Evolutionary conservation across 2,113 vertebrate species (phyloP).

Genomic region (Naja naja): DNA sequence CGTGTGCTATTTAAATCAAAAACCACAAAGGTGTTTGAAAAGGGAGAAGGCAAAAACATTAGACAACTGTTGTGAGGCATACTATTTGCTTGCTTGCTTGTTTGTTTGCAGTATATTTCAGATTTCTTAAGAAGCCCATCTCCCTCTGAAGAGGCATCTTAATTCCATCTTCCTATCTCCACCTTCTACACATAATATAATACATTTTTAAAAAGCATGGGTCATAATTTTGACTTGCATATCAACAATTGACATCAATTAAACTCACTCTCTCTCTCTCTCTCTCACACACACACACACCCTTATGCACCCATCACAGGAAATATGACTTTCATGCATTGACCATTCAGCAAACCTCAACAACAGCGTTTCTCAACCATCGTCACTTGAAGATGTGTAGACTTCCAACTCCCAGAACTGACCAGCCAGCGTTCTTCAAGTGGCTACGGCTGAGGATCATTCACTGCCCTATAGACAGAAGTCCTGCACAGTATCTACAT

Average conservation of each 20-base stretch:
- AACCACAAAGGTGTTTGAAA: not conserved
- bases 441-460: too few relatives aligned
- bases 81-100: not conserved
- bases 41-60: not conserved
- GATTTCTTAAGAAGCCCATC: too few relatives aligned
- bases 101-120: not conserved
- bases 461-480: too few relatives aligned
- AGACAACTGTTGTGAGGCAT: not conserved
- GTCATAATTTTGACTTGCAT: not conserved
- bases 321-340: not conserved
- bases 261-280: not conserved
- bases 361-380: not conserved
- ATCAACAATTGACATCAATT: not conserved
- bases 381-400: not conserved
- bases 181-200: not conserved
- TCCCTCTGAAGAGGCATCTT: not conserved
- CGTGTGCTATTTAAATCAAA: not conserved
- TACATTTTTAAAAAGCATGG: not conserved
- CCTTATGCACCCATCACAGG: not conserved
- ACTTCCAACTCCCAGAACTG: not conserved
- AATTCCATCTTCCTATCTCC: not conserved
- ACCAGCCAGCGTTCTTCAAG: too few relatives aligned
- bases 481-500: not conserved
- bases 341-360: not conserved
- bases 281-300: not conserved